Base-by-base conservation (phyloP, 2,113 vertebrate species). In the Pomatorhinus ruficollis region DNA sequence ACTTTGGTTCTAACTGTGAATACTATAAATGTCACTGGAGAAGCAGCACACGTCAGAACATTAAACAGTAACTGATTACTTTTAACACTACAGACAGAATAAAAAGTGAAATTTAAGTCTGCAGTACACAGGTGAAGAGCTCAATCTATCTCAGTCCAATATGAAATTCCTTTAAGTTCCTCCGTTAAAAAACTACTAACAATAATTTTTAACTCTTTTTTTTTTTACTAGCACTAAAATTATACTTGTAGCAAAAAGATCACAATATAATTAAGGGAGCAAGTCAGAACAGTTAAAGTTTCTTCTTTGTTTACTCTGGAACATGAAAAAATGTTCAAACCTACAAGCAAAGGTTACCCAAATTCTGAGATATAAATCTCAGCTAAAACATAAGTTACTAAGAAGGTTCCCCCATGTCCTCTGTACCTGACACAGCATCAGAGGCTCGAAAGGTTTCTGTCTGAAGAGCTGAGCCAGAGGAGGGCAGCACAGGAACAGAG, bases 381-480 rank as follows among this genome's bases (percentile, higher is more conserved):
- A 87, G 39, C 30, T 50, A 78, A 66, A 83, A 77, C 1, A 5
- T 13, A 63, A 93, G 61, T n/a, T 90, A 92, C 11, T 42, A 83
- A 69, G 72, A 75, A 53, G 27, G 22, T 6, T 81, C 68, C 84
- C 37, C 90, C 44, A 20, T 6, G 40, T 61, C 74, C 64, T 87
- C 77, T 92, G 97, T 98, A 98, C 98, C 98, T 98, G 92, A 61
- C 69, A 82, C 61, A 88, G 83, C 85, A 91, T 86, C 47, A 93
- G 92, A 93, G 45, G 75, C n/a, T 72, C 6, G 39, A 89, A 87
- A 10, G 53, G 60, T 53, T 85, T 94, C 88, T 91, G 64, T 83
- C 15, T 22, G 71, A 50, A 93, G 91, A 69, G 71, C 70, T 83
- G 63, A 77, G 39, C 91, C 91, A 93, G 93, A 75, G 18, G 93